phyloP scores from a whole-genome alignment of 2,888 invertebrate species.

The Bellardia pandia region DNA sequence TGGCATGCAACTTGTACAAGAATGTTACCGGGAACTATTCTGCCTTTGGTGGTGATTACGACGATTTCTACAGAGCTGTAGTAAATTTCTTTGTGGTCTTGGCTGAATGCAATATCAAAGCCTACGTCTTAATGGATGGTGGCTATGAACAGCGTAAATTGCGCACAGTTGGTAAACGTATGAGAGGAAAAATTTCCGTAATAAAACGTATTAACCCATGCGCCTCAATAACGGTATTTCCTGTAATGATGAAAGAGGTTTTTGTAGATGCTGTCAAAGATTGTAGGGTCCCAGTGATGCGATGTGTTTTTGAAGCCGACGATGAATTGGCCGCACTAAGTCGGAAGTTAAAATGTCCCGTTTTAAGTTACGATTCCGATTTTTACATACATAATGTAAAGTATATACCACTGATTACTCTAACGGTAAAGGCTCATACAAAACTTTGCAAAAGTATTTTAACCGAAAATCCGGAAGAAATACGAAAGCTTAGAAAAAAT shows the following conservation, averaged over 20 bases:
- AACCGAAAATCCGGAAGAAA: slow-evolving; percentile 61
- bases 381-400: slow-evolving; percentile 94
- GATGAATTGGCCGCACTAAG: slow-evolving; percentile 93
- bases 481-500: slow-evolving; percentile 75
- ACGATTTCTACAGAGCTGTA: slow-evolving; percentile 88
- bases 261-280: slow-evolving; percentile 89
- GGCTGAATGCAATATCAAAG: slow-evolving; percentile 88
- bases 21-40: slow-evolving; percentile 87
- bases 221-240: slow-evolving; percentile 88
- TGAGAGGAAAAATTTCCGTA: slow-evolving; percentile 86
- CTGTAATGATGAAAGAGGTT: slow-evolving; percentile 89
- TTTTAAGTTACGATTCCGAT: slow-evolving; percentile 97
- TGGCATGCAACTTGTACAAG: slow-evolving; percentile 89
- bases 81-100: slow-evolving; percentile 89
- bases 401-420: slow-evolving; percentile 91
- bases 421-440: slow-evolving; percentile 85
- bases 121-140: slow-evolving; percentile 92
- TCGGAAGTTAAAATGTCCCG: slow-evolving; percentile 91
- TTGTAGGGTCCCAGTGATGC: slow-evolving; percentile 87
- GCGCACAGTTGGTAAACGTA: slow-evolving; percentile 87
- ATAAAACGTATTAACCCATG: slow-evolving; percentile 86
- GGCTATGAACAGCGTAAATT: slow-evolving; percentile 90
- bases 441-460: slow-evolving; percentile 73
- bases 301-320: slow-evolving; percentile 95
- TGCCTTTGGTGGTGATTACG: slow-evolving; percentile 94